phyloP scores from a whole-genome alignment of 2,888 invertebrate species.

The Harpalus rubripes region DNA sequence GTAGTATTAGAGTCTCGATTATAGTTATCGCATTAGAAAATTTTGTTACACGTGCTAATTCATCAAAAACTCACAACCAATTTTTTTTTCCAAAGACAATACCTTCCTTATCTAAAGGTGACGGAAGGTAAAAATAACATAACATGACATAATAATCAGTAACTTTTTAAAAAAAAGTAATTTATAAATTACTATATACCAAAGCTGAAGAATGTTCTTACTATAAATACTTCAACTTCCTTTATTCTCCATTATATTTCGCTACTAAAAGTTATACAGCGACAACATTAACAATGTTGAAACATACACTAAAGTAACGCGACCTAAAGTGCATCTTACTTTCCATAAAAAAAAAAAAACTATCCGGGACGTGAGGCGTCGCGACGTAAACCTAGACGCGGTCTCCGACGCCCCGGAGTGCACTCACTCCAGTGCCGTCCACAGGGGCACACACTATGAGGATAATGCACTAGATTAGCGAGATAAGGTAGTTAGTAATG shows the following conservation, averaged over 20 bases:
- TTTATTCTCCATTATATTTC: not conserved
- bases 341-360: slow-evolving; percentile 36
- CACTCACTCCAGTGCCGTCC: slow-evolving; percentile 25
- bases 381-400: slow-evolving; percentile 27
- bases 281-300: slow-evolving; percentile 30
- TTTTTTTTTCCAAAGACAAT: too few relatives aligned
- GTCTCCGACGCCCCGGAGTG: slow-evolving; percentile 38
- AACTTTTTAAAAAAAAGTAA: too few relatives aligned
- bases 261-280: not conserved
- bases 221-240: not conserved
- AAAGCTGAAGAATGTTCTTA: too few relatives aligned
- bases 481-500: slow-evolving; percentile 6
- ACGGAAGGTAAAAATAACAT: too few relatives aligned
- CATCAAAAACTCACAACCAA: too few relatives aligned
- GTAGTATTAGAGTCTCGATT: too few relatives aligned
- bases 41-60: too few relatives aligned
- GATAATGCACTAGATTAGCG: slow-evolving; percentile 38
- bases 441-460: not conserved
- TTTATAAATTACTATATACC: too few relatives aligned
- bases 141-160: too few relatives aligned
- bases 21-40: too few relatives aligned
- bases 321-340: slow-evolving; percentile 41
- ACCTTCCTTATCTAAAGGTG: too few relatives aligned
- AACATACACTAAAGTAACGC: slow-evolving; percentile 26
- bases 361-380: not conserved